Conservation (phyloP, 2,888 invertebrate species). For the Tinea semifulvella region DNA sequence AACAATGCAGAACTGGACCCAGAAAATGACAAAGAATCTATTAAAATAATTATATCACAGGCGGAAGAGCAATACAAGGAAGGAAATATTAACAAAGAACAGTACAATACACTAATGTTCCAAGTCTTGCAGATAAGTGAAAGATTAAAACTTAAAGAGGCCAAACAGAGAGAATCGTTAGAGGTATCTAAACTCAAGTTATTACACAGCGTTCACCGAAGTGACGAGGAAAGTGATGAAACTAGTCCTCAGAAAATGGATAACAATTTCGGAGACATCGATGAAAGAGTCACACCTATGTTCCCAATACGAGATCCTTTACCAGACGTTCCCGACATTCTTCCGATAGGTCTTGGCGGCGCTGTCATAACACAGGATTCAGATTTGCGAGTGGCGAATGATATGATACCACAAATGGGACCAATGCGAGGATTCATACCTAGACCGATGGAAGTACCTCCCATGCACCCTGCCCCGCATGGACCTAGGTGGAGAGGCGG, state of each 20-base stretch:
- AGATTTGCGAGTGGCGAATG: constrained; percentile 43
- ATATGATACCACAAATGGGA: constrained; percentile 27
- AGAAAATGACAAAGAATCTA: constrained; percentile 70
- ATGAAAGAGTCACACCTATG: constrained; percentile 52
- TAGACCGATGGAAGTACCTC: constrained; percentile 18
- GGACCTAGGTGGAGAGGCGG: constrained; percentile 39
- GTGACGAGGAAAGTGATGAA: constrained; percentile 51
- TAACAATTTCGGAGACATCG: constrained; percentile 59
- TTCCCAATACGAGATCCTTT: constrained; percentile 18
- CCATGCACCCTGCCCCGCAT: constrained; percentile 23
- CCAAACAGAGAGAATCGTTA: constrained; percentile 74
- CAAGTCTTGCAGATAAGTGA: constrained; percentile 83
- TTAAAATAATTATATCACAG: constrained; percentile 81
- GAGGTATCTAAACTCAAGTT: constrained; percentile 62
- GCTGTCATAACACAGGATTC: constrained; percentile 33
- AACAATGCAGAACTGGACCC: constrained; percentile 61
- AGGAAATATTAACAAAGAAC: constrained; percentile 77
- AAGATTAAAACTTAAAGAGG: constrained; percentile 77
- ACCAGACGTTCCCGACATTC: constrained; percentile 15
- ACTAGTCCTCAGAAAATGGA: constrained; percentile 48
- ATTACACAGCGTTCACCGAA: constrained; percentile 38
- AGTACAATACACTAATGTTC: constrained; percentile 79
- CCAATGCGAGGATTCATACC: constrained; percentile 25
- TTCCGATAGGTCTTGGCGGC: constrained; percentile 16
- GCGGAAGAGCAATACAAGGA: constrained; percentile 82